phyloP scores from a whole-genome alignment of 2,113 vertebrate genomes.

The Phrynocephalus versicolor region DNA sequence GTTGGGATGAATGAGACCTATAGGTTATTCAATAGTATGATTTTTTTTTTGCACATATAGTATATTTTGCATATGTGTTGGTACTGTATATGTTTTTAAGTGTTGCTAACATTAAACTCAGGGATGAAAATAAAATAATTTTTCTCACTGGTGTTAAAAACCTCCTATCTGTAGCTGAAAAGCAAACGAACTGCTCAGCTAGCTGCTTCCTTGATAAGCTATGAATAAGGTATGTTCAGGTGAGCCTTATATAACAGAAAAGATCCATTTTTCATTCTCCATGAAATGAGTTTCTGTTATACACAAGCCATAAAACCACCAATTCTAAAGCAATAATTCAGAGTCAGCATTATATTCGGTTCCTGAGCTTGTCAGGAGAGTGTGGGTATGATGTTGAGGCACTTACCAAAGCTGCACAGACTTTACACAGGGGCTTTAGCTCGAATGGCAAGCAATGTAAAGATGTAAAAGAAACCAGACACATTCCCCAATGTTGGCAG shows the following conservation, averaged over 20 bases:
- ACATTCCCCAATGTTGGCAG: too few species aligned
- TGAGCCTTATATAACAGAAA: conserved; percentile 69
- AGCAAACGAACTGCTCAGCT: conserved; percentile 72
- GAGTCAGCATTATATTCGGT: conserved; percentile 13
- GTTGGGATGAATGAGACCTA: background rate
- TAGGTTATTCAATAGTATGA: background rate
- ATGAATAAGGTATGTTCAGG: conserved; percentile 65
- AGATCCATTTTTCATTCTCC: conserved; percentile 71
- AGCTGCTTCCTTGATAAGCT: conserved; percentile 67
- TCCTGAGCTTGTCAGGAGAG: conserved; percentile 15
- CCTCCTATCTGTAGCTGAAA: conserved; percentile 63
- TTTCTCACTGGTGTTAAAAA: conserved; percentile 46
- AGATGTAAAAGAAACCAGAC: background rate
- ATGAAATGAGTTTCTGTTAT: conserved; percentile 58
- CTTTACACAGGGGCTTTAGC: background rate
- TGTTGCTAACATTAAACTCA: conserved; percentile 3
- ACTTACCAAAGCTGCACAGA: background rate
- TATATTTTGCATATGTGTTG: too few species aligned
- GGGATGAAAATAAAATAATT: background rate
- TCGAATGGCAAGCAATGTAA: background rate
- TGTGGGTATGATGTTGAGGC: conserved; percentile 10
- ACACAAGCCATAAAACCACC: conserved; percentile 62
- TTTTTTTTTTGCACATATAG: background rate
- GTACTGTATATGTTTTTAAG: too few species aligned
- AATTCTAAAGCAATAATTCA: conserved; percentile 60